A percentile compares a stretch with the other conserved stretches of the same genome.
These are phyloP conservation scores for Forbesichthys agassizii DNA, from an alignment of 2,113 vertebrate genomes.

Conservation along the genomic window DNA sequence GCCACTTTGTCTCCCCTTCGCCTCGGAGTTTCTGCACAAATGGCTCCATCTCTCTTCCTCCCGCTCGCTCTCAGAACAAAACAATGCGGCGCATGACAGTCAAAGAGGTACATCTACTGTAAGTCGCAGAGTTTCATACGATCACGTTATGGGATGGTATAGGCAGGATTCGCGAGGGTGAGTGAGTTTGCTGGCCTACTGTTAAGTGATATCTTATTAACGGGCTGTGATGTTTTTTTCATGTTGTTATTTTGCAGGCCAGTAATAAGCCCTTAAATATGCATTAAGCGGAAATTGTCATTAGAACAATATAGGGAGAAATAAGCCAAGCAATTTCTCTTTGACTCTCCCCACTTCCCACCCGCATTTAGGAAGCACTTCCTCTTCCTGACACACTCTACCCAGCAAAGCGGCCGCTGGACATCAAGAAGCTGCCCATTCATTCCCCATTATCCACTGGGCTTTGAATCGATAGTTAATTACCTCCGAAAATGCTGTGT, in stretches of 20 bases:
- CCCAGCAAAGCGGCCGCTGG: conserved; percentile 21
- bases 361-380: background rate
- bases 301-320: too few species aligned
- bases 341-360: background rate
- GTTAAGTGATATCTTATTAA: too few species aligned
- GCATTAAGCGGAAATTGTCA: too few species aligned
- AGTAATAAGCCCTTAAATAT: too few species aligned
- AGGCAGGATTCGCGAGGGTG: too few species aligned
- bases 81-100: background rate
- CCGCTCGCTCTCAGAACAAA: conserved; percentile 22
- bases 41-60: conserved; percentile 47
- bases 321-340: background rate
- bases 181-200: too few species aligned
- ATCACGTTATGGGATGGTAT: too few species aligned
- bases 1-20: conserved; percentile 31
- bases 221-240: too few species aligned
- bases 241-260: too few species aligned
- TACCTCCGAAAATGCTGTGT: conserved; percentile 61
- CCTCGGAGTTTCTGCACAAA: conserved; percentile 47
- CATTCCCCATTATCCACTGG: conserved; percentile 59
- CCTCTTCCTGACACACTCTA: conserved; percentile 9
- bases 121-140: too few species aligned
- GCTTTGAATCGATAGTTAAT: conserved; percentile 75
- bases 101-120: background rate
- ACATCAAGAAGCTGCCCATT: conserved; percentile 49